Conservation (phyloP, 2,113 vertebrate species). For the Rhadina sibilatrix region DNA sequence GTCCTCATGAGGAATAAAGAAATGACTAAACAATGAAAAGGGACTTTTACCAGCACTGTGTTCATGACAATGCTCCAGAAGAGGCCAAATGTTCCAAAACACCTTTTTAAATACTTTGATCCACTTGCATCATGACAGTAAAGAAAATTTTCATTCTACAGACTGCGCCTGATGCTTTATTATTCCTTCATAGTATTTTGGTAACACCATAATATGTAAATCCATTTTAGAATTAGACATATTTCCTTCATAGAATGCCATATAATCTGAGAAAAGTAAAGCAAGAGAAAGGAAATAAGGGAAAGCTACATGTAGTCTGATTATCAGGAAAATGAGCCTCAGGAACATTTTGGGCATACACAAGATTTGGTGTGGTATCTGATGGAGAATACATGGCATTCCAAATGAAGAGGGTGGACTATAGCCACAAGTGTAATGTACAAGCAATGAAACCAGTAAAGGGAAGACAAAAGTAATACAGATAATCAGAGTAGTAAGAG, state of each 20-base stretch:
- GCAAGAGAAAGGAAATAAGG: not conserved
- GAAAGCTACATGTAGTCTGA: not conserved
- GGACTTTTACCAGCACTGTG: not conserved
- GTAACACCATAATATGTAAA: not conserved
- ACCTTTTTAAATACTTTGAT: not conserved
- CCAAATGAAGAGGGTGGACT: not conserved
- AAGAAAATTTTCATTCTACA: not conserved
- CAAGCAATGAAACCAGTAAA: not conserved
- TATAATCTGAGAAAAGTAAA: not conserved
- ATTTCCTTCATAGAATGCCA: not conserved
- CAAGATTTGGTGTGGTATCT: not conserved
- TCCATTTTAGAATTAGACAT: not conserved
- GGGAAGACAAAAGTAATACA: not conserved
- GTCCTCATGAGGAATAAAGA: not conserved
- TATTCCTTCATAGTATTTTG: not conserved
- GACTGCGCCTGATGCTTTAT: not conserved
- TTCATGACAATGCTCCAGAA: not conserved
- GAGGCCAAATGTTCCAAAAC: not conserved
- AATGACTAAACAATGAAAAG: not conserved
- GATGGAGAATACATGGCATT: not conserved
- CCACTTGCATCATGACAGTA: not conserved
- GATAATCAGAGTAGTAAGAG: not conserved
- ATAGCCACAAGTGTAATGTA: accelerated
- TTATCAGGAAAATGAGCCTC: not conserved
- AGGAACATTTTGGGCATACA: not conserved